phyloP scores from a whole-genome alignment of 2,888 invertebrate genomes.

The Ectemnius cavifrons region DNA sequence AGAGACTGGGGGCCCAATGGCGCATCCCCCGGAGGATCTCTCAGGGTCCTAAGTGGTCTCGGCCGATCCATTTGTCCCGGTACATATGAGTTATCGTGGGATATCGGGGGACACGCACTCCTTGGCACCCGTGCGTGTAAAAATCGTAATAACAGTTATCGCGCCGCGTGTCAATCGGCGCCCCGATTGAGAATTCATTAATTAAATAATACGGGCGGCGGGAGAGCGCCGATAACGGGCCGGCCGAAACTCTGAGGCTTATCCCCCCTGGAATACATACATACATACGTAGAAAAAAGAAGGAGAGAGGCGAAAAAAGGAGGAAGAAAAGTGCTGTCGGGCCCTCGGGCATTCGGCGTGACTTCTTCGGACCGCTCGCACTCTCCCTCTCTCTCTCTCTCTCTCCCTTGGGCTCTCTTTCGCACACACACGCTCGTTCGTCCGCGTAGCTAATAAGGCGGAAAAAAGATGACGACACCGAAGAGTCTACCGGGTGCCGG shows the following conservation, averaged over 20 bases:
- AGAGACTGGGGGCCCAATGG: too few relatives aligned
- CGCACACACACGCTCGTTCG: neutral
- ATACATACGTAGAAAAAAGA: conserved; percentile 23
- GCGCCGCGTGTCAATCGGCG: conserved; percentile 53
- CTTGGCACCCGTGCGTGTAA: conserved; percentile 58
- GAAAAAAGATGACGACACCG: neutral
- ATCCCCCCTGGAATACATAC: conserved; percentile 42
- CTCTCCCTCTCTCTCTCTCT: too few relatives aligned
- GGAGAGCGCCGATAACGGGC: conserved; percentile 42
- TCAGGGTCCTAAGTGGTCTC: conserved; percentile 50
- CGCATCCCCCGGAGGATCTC: too few relatives aligned
- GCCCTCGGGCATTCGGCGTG: neutral
- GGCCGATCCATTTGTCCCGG: conserved; percentile 36
- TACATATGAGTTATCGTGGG: conserved; percentile 55
- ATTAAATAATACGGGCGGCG: conserved; percentile 68
- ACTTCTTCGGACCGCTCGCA: neutral
- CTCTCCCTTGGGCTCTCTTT: too few relatives aligned
- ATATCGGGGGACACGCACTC: conserved; percentile 54
- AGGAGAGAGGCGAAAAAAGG: conserved; percentile 9
- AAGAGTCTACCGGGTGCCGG: conserved; percentile 11
- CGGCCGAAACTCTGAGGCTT: conserved; percentile 33
- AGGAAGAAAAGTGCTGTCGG: neutral
- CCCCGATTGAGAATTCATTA: conserved; percentile 67
- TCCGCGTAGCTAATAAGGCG: conserved; percentile 1
- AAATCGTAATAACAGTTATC: conserved; percentile 70